These are phyloP conservation scores for Xestoiulus laeticollis DNA, from an alignment of 2,888 invertebrate genomes.

Conservation along the genomic window DNA sequence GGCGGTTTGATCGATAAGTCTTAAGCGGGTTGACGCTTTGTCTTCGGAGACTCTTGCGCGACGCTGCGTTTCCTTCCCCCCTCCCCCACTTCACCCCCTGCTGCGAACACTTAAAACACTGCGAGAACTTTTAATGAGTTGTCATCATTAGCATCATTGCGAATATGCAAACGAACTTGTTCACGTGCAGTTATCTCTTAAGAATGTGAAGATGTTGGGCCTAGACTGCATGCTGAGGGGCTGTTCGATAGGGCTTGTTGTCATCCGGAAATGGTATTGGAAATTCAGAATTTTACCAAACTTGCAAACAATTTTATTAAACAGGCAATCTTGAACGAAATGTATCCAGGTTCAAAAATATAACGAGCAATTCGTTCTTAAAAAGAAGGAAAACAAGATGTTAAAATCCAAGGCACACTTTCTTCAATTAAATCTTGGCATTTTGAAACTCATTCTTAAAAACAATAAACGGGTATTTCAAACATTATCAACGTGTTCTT, in stretches of 20 bases:
- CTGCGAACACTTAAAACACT: constrained; percentile 18
- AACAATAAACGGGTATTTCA: too few species aligned
- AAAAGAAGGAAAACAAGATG: too few species aligned
- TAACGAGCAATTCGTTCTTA: too few species aligned
- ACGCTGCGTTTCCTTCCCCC: not conserved
- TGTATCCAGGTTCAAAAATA: too few species aligned
- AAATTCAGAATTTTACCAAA: too few species aligned
- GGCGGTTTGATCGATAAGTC: not conserved
- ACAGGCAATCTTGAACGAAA: too few species aligned
- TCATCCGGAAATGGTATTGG: too few species aligned
- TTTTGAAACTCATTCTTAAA: too few species aligned
- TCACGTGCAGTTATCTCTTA: constrained; percentile 6
- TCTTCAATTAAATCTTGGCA: too few species aligned
- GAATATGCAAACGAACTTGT: constrained; percentile 33
- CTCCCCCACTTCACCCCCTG: not conserved
- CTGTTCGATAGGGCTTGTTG: not conserved
- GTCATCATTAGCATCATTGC: constrained; percentile 37
- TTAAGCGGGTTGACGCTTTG: not conserved
- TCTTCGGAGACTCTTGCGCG: not conserved
- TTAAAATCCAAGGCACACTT: too few species aligned
- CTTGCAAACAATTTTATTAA: too few species aligned
- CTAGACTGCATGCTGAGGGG: not conserved
- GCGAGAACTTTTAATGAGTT: constrained; percentile 23
- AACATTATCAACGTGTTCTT: too few species aligned
- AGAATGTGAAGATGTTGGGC: not conserved